A percentile compares a stretch with the other conserved stretches of the same genome.
Evolutionary conservation across 2,888 invertebrate genomes (phyloP).

Genomic region (Camponotus fellah): DNA sequence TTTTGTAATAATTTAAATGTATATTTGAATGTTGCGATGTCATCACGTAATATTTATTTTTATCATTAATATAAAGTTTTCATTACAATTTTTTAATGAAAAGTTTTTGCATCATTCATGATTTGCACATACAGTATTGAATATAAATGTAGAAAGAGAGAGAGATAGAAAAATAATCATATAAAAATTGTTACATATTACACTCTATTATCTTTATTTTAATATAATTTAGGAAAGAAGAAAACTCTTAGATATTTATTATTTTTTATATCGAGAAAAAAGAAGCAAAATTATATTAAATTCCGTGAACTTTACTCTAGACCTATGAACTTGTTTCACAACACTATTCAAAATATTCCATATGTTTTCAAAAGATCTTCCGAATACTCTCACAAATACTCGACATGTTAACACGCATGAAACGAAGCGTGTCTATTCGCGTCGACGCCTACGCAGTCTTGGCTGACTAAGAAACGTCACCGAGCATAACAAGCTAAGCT

Average conservation of each 20-base stretch:
- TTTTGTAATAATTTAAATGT: background rate
- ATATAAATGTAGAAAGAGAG: background rate
- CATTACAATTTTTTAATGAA: no score
- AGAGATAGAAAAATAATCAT: background rate
- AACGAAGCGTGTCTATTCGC: background rate
- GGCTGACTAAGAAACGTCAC: background rate
- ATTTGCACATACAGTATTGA: no score
- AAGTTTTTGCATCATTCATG: no score
- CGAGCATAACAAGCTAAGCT: conserved; percentile 3
- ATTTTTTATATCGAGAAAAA: background rate
- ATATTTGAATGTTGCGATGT: background rate
- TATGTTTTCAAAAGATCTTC: no score
- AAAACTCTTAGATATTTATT: background rate
- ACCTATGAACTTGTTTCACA: background rate
- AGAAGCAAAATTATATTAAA: no score
- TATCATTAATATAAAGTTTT: no score
- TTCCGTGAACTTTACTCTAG: no score
- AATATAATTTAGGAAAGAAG: background rate
- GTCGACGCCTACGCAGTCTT: conserved; percentile 11
- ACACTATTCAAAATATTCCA: background rate
- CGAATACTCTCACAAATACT: background rate
- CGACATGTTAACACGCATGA: background rate
- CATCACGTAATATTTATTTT: background rate
- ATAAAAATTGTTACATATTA: background rate
- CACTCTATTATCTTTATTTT: background rate